Base-by-base conservation (phyloP, 2,113 vertebrate species). In the Protobothrops mucrosquamatus region DNA sequence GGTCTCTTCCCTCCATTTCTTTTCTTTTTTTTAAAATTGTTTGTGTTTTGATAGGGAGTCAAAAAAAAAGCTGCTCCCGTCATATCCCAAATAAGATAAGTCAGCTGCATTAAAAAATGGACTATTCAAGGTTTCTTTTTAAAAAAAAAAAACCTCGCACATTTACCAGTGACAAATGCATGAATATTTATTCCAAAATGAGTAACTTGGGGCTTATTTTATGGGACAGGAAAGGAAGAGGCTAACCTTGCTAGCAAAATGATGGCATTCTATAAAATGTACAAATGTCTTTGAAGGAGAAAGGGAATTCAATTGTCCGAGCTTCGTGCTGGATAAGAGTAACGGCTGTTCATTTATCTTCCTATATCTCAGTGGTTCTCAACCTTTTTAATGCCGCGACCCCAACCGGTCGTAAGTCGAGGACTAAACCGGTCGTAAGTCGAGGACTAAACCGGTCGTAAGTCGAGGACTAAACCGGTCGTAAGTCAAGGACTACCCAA, bases 11-110 rank as follows among this genome's bases (percentile, higher is more conserved):
- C 2, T 29, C 26, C 29, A 10, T 20, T 48, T 15, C 0, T 26
- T 93, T 95, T 95, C 88, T 93, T 56, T 95, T 95, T 95, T 95
- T 95, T 46, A 2, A 43, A 46, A 94, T 95, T 89, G 3, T 22
- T 85, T 89, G 26, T 1, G 23, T 24, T 92, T 89, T 85, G 15
- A 20, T 48, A 55, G 69, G 29, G 69, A 96, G 0, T 1, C 4
- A 3, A 22, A 15, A 29, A 20, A 14, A 29, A 10, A 29, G 1
- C 24, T 48, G 95, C 88, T 93, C 88, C n/a, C 34, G 90, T 92
- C 93, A 86, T 89, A 23, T 90, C 96, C n/a, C 48, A 96, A 95
- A 97, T 85, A 0, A 0, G 91, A 46, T 3, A 57, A 29, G 92
- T 95, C 74, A 74, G 26, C 54, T 54, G 95, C 64, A 59, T 88